Conservation (phyloP, 2,113 vertebrate species). For the Rana temporaria region DNA sequence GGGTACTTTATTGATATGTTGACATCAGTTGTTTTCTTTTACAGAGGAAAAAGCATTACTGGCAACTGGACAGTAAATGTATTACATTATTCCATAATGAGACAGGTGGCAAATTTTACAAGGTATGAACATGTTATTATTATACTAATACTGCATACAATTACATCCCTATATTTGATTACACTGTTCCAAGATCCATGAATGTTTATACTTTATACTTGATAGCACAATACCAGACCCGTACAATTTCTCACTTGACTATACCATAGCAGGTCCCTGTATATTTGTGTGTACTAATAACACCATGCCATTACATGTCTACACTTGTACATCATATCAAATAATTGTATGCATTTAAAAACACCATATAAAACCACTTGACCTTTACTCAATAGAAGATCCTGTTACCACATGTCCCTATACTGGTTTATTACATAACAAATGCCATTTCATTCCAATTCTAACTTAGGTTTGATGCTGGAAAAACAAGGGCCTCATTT, state of each 20-base stretch:
- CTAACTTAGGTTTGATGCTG: no score
- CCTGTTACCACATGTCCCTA: no score
- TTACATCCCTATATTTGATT: background rate
- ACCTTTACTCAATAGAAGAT: background rate
- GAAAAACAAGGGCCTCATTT: no score
- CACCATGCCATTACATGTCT: background rate
- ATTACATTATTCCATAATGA: slow-evolving; percentile 96
- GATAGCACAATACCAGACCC: background rate
- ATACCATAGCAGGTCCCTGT: background rate
- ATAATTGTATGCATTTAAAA: background rate
- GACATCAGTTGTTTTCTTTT: background rate
- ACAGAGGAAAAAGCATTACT: slow-evolving; percentile 96
- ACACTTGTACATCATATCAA: background rate
- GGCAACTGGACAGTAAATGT: slow-evolving; percentile 96
- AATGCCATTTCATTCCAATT: no score
- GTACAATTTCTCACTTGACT: background rate
- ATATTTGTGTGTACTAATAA: background rate
- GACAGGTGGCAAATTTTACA: slow-evolving; percentile 95
- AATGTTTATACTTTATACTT: no score
- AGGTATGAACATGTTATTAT: slow-evolving; percentile 72
- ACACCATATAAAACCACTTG: background rate
- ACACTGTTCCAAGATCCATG: background rate
- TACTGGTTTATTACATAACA: no score
- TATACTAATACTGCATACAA: no score
- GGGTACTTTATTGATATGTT: background rate